phyloP scores from a whole-genome alignment of 2,797 vertebrate species.

The Lagorchestes hirsutus region DNA sequence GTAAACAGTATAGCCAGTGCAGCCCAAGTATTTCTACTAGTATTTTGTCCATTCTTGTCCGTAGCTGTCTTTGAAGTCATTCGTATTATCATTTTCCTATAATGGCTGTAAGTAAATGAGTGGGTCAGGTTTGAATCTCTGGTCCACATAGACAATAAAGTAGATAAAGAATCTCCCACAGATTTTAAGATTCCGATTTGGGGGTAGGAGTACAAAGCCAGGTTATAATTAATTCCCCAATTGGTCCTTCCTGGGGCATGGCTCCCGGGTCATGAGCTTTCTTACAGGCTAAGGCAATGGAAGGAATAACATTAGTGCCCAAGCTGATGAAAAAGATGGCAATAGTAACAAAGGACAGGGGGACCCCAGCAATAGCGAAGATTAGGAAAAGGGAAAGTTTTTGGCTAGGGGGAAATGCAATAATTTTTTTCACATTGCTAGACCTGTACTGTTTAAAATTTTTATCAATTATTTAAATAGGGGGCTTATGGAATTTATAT shows the following conservation, averaged over 20 bases:
- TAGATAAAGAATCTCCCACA: constrained; percentile 77
- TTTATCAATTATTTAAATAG: neutral
- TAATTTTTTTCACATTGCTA: constrained; percentile 84
- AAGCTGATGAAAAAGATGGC: constrained; percentile 84
- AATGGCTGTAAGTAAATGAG: constrained; percentile 59
- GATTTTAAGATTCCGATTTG: constrained; percentile 78
- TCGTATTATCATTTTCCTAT: constrained; percentile 69
- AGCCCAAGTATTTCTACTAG: constrained; percentile 77
- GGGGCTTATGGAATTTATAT: neutral
- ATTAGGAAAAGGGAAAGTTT: constrained; percentile 83
- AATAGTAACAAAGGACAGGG: constrained; percentile 80
- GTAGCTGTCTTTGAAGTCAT: constrained; percentile 78
- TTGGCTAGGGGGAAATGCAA: constrained; percentile 84
- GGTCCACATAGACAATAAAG: constrained; percentile 74
- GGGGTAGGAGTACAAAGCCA: constrained; percentile 76
- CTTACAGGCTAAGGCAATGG: constrained; percentile 77
- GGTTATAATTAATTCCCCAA: constrained; percentile 79
- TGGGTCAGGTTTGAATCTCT: constrained; percentile 72
- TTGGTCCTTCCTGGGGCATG: constrained; percentile 79
- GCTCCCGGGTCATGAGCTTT: constrained; percentile 84
- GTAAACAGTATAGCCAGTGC: constrained; percentile 75
- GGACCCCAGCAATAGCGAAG: constrained; percentile 80
- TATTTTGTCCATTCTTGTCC: constrained; percentile 82
- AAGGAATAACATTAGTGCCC: constrained; percentile 83
- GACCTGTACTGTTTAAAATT: constrained; percentile 72